phyloP scores from a whole-genome alignment of 2,113 vertebrate genomes.

The Melanerpes formicivorus region DNA sequence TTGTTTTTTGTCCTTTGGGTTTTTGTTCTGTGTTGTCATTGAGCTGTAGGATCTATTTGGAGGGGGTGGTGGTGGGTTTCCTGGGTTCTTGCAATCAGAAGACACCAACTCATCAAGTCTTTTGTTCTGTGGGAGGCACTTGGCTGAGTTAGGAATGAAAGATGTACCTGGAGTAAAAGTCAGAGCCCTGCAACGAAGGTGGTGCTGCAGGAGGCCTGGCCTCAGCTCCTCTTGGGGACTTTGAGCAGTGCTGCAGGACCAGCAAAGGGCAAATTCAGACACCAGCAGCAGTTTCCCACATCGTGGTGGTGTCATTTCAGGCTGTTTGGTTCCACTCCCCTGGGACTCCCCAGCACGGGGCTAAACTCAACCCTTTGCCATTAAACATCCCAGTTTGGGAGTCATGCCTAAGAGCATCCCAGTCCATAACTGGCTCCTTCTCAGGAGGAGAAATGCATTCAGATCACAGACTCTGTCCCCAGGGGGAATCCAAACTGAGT shows the following conservation, averaged over 20 bases:
- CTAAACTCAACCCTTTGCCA: not conserved
- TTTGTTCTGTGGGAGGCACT: not conserved
- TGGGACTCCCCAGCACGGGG: not conserved
- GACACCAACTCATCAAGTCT: not conserved
- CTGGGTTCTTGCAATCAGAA: not conserved
- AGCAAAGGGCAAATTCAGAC: not conserved
- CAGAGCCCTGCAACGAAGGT: not conserved
- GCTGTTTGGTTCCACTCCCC: not conserved
- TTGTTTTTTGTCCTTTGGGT: too few species aligned
- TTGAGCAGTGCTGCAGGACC: rapidly evolving
- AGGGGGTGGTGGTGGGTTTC: not conserved
- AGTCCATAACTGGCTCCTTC: not conserved
- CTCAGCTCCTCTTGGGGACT: not conserved
- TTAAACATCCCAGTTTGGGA: not conserved
- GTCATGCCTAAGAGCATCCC: not conserved
- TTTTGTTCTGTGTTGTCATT: not conserved
- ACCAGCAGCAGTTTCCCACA: not conserved
- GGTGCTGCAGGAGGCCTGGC: not conserved
- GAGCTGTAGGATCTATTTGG: not conserved
- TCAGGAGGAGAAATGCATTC: not conserved
- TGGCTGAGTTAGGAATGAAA: not conserved
- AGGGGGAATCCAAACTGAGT: not conserved
- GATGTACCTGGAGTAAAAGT: not conserved
- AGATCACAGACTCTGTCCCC: not conserved
- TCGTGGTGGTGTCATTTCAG: not conserved